Conservation (phyloP, 2,113 vertebrate species). For the Ptyas mucosa region DNA sequence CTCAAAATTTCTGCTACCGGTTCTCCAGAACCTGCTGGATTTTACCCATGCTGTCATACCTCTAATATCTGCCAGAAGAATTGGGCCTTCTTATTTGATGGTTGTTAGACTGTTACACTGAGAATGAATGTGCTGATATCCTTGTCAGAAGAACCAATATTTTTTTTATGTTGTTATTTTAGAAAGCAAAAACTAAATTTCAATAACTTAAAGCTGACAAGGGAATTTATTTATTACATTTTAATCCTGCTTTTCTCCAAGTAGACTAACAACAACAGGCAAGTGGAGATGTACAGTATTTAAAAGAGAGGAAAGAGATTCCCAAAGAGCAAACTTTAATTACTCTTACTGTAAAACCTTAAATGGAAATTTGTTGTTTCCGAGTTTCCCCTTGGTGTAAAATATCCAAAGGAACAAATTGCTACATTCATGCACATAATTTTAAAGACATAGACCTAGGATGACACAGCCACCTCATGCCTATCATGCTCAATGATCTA, state of each 20-base stretch:
- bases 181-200: not conserved
- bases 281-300: too few relatives aligned
- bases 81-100: not conserved
- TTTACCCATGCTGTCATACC: not conserved
- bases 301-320: not conserved
- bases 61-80: not conserved
- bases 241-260: not conserved
- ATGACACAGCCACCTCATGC: not conserved
- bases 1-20: too few relatives aligned
- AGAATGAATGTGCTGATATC: not conserved
- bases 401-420: not conserved
- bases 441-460: not conserved
- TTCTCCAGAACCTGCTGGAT: too few relatives aligned
- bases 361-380: not conserved
- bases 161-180: not conserved
- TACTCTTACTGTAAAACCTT: not conserved
- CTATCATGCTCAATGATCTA: not conserved
- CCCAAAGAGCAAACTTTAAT: not conserved
- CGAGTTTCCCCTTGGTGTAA: not conserved
- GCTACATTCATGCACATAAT: not conserved
- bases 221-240: not conserved
- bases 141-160: not conserved
- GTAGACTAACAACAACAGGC: not conserved
- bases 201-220: not conserved
- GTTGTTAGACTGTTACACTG: not conserved